These are phyloP conservation scores for Ataeniobius toweri DNA, from an alignment of 2,797 vertebrate species.

Conservation along the genomic window DNA sequence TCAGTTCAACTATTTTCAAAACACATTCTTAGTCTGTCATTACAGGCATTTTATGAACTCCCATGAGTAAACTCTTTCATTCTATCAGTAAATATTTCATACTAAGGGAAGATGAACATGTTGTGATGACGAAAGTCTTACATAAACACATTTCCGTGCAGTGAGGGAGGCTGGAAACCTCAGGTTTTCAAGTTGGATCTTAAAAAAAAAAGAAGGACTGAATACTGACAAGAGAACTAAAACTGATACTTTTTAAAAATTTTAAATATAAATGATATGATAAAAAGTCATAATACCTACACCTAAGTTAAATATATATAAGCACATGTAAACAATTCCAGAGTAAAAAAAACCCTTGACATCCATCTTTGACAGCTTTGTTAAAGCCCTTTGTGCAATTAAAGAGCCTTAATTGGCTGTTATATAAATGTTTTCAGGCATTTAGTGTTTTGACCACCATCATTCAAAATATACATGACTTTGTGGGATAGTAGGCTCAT, in stretches of 20 bases:
- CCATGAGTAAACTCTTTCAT: constrained; percentile 37
- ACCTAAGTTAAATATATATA: constrained; percentile 11
- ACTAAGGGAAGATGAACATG: constrained; percentile 14
- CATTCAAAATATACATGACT: constrained; percentile 50
- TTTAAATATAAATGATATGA: background rate
- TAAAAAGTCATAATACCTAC: background rate
- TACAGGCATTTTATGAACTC: constrained; percentile 28
- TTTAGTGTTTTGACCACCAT: constrained; percentile 52
- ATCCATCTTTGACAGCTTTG: constrained; percentile 34
- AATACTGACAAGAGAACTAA: background rate
- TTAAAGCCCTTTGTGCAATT: constrained; percentile 32
- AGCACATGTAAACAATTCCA: constrained; percentile 3
- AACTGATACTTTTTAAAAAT: background rate
- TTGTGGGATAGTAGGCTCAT: constrained; percentile 32
- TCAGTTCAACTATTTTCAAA: constrained; percentile 42
- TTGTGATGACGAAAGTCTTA: constrained; percentile 28
- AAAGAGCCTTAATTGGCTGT: constrained; percentile 43
- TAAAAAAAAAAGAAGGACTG: background rate
- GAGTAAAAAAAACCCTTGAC: constrained; percentile 19
- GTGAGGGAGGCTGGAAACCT: constrained; percentile 2
- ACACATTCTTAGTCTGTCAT: constrained; percentile 35
- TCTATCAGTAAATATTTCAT: constrained; percentile 59
- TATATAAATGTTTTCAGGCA: constrained; percentile 45
- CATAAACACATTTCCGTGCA: constrained; percentile 37
- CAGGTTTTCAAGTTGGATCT: constrained; percentile 5